Base-by-base conservation (phyloP, 2,888 invertebrate genomes). In the Dicranocentrus wangi region DNA sequence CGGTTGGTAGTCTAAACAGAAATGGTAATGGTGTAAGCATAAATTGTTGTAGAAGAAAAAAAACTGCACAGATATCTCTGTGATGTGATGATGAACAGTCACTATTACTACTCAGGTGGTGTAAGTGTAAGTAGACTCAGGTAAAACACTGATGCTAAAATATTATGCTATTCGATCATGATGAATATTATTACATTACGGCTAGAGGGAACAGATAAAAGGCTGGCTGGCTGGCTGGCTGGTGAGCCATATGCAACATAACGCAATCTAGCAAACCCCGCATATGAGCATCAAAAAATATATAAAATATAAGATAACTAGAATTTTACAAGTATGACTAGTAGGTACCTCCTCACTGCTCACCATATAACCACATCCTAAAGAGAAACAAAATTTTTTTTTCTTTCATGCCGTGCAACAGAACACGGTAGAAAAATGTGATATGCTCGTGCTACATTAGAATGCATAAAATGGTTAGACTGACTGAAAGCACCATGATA, bases 1-100 rank as follows among this genome's bases (percentile, higher is more conserved):
- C 73, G 32, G 73, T 63, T 47, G 63, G 63, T 63, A 73, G 15
- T 73, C 63, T 53, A 65, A 47, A 25, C 25, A 25, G 51, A 73
- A 73, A 63, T 47, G 2, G 28, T 61, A n/a, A n/a, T 43, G 7
- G 25, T 72, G 58, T 42, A 60, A 23, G 25, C 25, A n/a, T n/a
- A n/a, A n/a, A n/a, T n/a, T n/a, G n/a, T n/a, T 55, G 25, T 25
- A 55, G 55, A 55, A n/a, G n/a, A n/a, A n/a, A n/a, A n/a, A n/a
- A n/a, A n/a, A n/a, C n/a, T n/a, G n/a, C n/a, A n/a, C n/a, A n/a
- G n/a, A n/a, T n/a, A n/a, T n/a, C n/a, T n/a, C n/a, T n/a, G n/a
- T n/a, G n/a, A n/a, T n/a, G n/a, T n/a, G n/a, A n/a, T n/a, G n/a
- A n/a, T n/a, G n/a, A n/a, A n/a, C n/a, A n/a, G n/a, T n/a, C n/a